Conservation (phyloP, 2,113 vertebrate species). For the Urocynchramus pylzowi region DNA sequence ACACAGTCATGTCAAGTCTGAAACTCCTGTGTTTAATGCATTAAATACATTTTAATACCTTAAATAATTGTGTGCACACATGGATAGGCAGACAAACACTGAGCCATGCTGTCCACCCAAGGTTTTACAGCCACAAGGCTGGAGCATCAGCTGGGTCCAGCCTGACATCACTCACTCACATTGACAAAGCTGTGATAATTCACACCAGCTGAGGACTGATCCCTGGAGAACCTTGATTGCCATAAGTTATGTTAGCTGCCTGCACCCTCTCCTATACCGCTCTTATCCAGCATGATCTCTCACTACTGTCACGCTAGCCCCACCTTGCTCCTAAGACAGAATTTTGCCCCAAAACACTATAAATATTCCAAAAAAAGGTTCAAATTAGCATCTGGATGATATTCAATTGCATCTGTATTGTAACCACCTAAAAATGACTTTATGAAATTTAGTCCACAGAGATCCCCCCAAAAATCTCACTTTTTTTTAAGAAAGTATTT, state of each 20-base stretch:
- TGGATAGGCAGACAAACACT: rapidly evolving
- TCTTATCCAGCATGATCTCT: neutral
- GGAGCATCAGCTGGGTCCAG: neutral
- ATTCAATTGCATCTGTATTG: neutral
- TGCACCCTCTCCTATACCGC: neutral
- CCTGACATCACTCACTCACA: neutral
- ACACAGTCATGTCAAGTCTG: rapidly evolving
- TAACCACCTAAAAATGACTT: neutral
- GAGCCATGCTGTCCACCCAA: neutral
- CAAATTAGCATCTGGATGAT: neutral
- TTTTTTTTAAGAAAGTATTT: neutral
- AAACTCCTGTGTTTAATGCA: rapidly evolving
- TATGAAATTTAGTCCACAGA: neutral
- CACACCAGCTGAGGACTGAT: neutral
- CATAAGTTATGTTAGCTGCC: neutral
- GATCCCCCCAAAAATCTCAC: neutral
- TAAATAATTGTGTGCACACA: neutral
- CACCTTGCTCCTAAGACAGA: neutral
- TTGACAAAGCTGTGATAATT: slow-evolving; percentile 14
- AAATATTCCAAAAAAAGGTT: neutral
- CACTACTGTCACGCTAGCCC: neutral
- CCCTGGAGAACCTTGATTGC: neutral
- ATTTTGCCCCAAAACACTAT: neutral
- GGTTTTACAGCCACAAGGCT: neutral
- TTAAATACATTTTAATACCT: neutral